Evolutionary conservation across 2,113 vertebrate genomes (phyloP).

Genomic region (Emydocephalus ijimae): DNA sequence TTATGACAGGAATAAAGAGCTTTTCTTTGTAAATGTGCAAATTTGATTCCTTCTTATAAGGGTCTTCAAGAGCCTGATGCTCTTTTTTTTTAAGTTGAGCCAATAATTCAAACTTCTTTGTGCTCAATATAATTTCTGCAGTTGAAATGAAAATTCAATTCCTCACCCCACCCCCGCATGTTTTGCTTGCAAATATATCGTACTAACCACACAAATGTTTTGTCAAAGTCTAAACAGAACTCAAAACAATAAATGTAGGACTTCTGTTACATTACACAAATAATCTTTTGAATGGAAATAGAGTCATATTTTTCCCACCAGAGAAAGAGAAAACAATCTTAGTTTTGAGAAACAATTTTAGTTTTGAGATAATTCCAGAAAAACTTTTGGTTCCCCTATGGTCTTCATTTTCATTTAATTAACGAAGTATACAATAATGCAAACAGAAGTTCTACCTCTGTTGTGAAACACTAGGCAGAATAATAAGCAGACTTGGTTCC

Average conservation of each 20-base stretch:
- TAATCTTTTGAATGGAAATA: constrained; percentile 54
- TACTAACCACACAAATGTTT: constrained; percentile 5
- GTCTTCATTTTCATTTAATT: constrained; percentile 49
- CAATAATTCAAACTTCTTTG: constrained; percentile 23
- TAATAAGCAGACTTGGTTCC: background rate
- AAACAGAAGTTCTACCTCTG: constrained; percentile 19
- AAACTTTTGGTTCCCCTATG: constrained; percentile 43
- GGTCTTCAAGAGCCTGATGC: background rate
- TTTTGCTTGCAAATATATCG: constrained; percentile 8
- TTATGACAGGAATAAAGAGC: background rate
- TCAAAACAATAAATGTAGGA: constrained; percentile 46
- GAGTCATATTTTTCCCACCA: constrained; percentile 24
- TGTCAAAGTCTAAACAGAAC: constrained; percentile 42
- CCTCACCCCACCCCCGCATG: background rate
- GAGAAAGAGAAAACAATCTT: constrained; percentile 45
- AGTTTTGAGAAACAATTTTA: constrained; percentile 44
- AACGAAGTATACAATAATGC: constrained; percentile 25
- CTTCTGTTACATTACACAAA: constrained; percentile 48
- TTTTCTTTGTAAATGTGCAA: constrained; percentile 36
- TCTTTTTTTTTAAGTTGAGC: constrained; percentile 34
- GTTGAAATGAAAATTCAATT: constrained; percentile 20
- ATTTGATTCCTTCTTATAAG: constrained; percentile 38
- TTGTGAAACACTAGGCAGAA: background rate
- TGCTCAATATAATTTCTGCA: constrained; percentile 44
- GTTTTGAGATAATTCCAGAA: constrained; percentile 51